A percentile compares a stretch with the other conserved stretches of the same genome.
These are phyloP conservation scores for Onychomys torridus DNA, from an alignment of 2,797 vertebrate species.

Conservation along the genomic window DNA sequence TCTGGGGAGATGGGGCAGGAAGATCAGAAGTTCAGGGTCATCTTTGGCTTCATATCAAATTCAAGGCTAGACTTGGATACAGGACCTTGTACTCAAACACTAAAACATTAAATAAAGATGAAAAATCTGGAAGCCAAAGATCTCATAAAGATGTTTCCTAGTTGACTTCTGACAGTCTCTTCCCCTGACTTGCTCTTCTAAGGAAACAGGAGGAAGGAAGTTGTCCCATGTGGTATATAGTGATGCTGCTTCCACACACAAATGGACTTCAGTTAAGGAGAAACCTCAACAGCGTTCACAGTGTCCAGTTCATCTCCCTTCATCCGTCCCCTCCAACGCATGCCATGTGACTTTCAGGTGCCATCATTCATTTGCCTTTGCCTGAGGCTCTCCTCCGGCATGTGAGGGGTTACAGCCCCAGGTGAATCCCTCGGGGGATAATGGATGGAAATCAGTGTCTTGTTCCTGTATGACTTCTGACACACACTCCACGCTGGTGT, in stretches of 20 bases:
- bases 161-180: neutral
- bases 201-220: neutral
- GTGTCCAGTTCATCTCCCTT: neutral
- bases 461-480: neutral
- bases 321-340: neutral
- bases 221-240: too few species aligned
- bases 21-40: neutral
- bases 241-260: neutral
- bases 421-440: neutral
- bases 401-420: neutral
- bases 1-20: neutral
- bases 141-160: neutral
- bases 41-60: neutral
- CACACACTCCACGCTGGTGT: neutral
- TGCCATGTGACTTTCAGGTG: neutral
- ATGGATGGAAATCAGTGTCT: neutral
- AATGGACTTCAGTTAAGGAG: neutral
- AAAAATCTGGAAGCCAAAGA: neutral
- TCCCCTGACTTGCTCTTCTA: neutral
- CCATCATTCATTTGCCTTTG: neutral
- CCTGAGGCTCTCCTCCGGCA: neutral
- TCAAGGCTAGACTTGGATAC: neutral
- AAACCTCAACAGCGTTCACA: neutral
- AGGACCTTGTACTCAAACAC: neutral
- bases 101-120: neutral